These are phyloP conservation scores for Rhabdomys dilectus DNA, from an alignment of 2,113 vertebrate genomes.

Conservation along the genomic window DNA sequence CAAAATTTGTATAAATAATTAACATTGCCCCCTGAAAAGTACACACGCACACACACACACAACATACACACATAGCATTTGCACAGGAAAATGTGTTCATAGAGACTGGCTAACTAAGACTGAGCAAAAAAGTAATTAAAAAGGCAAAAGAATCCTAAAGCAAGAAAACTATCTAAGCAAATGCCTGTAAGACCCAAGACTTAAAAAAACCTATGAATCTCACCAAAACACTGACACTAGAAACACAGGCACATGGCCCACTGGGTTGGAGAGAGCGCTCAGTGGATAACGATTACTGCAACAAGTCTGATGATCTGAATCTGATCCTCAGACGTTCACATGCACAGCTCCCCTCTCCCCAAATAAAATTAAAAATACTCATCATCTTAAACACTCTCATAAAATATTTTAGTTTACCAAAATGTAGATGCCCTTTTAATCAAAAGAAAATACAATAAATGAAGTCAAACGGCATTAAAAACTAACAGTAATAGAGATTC, in stretches of 20 bases:
- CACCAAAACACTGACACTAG: neutral
- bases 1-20: constrained; percentile 37
- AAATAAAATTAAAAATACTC: neutral
- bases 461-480: constrained; percentile 28
- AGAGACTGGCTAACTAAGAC: neutral
- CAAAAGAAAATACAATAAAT: constrained; percentile 27
- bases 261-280: neutral
- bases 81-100: constrained; percentile 3
- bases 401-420: constrained; percentile 36
- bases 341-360: neutral
- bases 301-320: neutral
- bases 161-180: constrained; percentile 41
- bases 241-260: neutral
- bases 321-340: neutral
- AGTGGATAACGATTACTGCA: neutral
- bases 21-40: constrained; percentile 18
- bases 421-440: neutral
- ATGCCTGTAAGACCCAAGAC: neutral
- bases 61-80: neutral
- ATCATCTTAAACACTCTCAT: constrained; percentile 37
- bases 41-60: neutral
- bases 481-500: neutral
- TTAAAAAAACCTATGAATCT: neutral
- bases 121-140: constrained; percentile 6
- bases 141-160: neutral